A percentile compares a stretch with the other conserved stretches of the same genome.
Evolutionary conservation across 2,888 invertebrate genomes (phyloP).

Genomic region (Ormyrus labotus): DNA sequence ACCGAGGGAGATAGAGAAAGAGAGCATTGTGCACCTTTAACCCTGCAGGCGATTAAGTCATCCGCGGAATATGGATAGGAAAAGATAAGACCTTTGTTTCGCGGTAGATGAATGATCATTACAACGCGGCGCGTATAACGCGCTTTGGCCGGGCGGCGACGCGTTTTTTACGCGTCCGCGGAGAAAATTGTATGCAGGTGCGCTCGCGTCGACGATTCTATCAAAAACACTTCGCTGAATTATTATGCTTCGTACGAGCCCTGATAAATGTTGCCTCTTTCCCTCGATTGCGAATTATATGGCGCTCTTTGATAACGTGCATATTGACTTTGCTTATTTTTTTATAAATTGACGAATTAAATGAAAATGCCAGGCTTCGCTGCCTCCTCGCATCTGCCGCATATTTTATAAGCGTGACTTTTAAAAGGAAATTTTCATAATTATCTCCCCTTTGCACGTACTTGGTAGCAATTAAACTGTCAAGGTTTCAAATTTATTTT

Average conservation of each 20-base stretch:
- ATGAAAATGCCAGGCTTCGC: not conserved
- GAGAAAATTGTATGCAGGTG: slow-evolving; percentile 32
- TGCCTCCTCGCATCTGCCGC: no score
- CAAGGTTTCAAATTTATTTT: no score
- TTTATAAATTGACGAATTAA: not conserved
- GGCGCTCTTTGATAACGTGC: not conserved
- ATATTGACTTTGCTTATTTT: slow-evolving; percentile 14
- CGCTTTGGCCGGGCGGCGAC: no score
- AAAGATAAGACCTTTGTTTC: slow-evolving; percentile 18
- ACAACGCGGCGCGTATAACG: not conserved
- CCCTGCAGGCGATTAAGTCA: slow-evolving; percentile 9
- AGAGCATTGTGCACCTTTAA: not conserved
- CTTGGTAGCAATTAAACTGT: no score
- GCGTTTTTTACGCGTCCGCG: no score
- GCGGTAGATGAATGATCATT: slow-evolving; percentile 10
- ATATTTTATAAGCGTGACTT: not conserved
- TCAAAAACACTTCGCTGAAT: slow-evolving; percentile 12
- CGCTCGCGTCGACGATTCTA: not conserved
- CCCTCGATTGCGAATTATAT: not conserved
- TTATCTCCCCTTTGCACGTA: no score
- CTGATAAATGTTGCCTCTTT: not conserved
- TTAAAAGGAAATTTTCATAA: not conserved
- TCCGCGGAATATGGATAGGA: not conserved
- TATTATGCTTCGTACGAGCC: not conserved
- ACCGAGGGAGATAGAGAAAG: slow-evolving; percentile 3